phyloP scores from a whole-genome alignment of 2,888 invertebrate species.

The Plusia festucae region DNA sequence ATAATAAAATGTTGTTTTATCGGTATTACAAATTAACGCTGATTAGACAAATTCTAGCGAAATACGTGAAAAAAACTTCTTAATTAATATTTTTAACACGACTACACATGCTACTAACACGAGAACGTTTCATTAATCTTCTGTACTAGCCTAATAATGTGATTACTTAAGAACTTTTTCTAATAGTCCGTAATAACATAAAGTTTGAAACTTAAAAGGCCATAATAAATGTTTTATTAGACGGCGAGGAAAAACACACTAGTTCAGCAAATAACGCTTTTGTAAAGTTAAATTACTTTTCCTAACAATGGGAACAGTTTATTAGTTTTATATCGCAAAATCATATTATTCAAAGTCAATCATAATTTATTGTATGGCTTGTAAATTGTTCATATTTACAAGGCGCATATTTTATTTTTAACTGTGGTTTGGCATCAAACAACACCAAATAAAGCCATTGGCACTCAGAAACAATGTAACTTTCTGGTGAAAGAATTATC shows the following conservation, averaged over 20 bases:
- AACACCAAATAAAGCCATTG: too few species aligned
- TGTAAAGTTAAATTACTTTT: conserved; percentile 80
- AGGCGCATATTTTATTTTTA: too few species aligned
- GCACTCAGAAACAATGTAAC: too few species aligned
- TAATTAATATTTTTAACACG: background rate
- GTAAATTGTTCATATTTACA: conserved; percentile 11
- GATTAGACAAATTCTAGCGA: background rate
- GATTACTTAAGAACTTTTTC: conserved; percentile 63
- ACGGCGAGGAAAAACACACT: conserved; percentile 70
- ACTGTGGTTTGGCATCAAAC: too few species aligned
- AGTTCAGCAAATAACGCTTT: conserved; percentile 75
- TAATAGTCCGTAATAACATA: conserved; percentile 71
- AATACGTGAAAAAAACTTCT: background rate
- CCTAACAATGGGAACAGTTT: conserved; percentile 61
- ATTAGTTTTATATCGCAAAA: conserved; percentile 62
- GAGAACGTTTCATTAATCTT: conserved; percentile 33
- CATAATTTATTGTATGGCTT: conserved; percentile 31
- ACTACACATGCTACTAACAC: conserved; percentile 16
- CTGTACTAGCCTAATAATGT: conserved; percentile 25
- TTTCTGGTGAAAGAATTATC: too few species aligned
- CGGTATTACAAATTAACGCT: background rate
- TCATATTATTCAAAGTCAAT: conserved; percentile 37
- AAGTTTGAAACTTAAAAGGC: conserved; percentile 67
- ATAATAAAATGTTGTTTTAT: background rate
- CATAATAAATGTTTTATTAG: conserved; percentile 78